Percentiles rank a stretch among this genome's conserved stretches.
phyloP scores from a whole-genome alignment of 2,113 vertebrate genomes.

The Vireo altiloquus region DNA sequence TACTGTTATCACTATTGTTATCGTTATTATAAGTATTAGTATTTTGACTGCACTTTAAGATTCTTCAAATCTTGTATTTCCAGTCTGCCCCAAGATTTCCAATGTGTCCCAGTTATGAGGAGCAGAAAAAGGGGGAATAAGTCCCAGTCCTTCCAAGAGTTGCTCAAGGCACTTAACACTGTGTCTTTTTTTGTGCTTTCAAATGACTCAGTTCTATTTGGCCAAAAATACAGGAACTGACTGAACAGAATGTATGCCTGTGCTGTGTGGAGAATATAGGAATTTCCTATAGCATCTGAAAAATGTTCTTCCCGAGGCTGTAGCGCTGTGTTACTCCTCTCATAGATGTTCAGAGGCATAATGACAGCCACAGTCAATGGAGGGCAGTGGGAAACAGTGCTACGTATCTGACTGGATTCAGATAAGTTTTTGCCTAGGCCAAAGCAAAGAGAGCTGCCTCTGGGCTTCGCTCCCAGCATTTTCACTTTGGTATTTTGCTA shows the following conservation, averaged over 20 bases:
- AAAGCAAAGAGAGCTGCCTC: slow-evolving; percentile 45
- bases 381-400: slow-evolving; percentile 6
- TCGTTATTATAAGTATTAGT: neutral
- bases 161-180: slow-evolving; percentile 46
- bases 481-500: slow-evolving; percentile 69
- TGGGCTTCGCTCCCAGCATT: slow-evolving; percentile 63
- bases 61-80: neutral
- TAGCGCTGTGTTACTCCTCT: neutral
- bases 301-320: slow-evolving; percentile 37
- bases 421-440: slow-evolving; percentile 34
- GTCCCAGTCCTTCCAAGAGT: neutral
- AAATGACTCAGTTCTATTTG: slow-evolving; percentile 72
- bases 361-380: neutral
- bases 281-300: slow-evolving; percentile 43
- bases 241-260: slow-evolving; percentile 48
- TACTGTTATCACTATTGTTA: neutral
- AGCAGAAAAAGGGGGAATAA: neutral
- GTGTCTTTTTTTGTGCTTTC: neutral
- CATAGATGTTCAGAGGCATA: neutral
- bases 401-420: neutral
- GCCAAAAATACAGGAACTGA: slow-evolving; percentile 66
- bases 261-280: slow-evolving; percentile 15
- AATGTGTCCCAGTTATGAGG: neutral
- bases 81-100: neutral
- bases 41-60: neutral